Evolutionary conservation across 1,140 invertebrate genomes (phyloP).

Genomic region (Sogatella furcifera): DNA sequence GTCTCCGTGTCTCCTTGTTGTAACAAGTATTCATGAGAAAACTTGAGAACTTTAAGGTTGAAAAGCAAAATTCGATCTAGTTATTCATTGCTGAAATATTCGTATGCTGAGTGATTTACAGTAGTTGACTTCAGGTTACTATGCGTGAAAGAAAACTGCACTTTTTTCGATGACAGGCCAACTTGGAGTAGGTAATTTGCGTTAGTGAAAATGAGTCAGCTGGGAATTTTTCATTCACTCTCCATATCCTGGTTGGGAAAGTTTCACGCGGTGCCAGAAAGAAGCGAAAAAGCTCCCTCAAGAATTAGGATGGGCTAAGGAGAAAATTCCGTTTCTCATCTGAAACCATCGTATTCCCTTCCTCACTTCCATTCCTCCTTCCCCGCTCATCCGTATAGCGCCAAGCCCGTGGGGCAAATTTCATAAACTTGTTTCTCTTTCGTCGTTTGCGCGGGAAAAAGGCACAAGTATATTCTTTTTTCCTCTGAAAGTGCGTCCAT

Average conservation of each 20-base stretch:
- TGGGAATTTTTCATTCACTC: background rate
- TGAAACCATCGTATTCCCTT: too few relatives aligned
- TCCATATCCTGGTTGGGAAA: background rate
- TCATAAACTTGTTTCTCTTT: background rate
- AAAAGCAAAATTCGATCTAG: too few relatives aligned
- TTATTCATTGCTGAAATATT: too few relatives aligned
- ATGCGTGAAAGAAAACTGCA: too few relatives aligned
- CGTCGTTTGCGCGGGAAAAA: background rate
- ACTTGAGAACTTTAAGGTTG: too few relatives aligned
- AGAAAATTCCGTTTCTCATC: too few relatives aligned
- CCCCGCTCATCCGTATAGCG: background rate
- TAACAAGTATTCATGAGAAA: too few relatives aligned
- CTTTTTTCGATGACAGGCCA: too few relatives aligned
- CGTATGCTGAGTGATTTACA: too few relatives aligned
- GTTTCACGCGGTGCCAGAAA: background rate
- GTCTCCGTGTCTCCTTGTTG: too few relatives aligned
- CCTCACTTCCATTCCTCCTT: background rate
- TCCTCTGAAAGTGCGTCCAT: background rate
- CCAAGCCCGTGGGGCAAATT: background rate
- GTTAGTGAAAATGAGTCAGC: background rate
- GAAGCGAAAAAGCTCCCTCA: conserved; percentile 2
- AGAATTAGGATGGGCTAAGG: background rate
- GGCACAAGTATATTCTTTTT: background rate
- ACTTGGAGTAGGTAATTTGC: background rate
- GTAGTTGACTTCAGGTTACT: too few relatives aligned